Evolutionary conservation across 2,888 invertebrate genomes (phyloP).

Genomic region (Monopis laevigella): DNA sequence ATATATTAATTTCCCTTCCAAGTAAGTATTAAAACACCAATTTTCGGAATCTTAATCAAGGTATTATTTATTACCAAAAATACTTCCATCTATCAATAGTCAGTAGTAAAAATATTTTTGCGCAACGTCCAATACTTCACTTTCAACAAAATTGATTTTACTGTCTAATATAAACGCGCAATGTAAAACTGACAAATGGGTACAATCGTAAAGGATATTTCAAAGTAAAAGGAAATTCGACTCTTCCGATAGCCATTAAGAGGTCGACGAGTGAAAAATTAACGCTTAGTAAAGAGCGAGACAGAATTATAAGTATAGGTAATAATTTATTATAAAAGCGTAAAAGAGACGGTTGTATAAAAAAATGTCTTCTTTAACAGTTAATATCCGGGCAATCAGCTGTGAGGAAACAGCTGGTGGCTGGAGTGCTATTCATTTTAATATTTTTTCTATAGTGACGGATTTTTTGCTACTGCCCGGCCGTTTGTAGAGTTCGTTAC

Average conservation of each 20-base stretch:
- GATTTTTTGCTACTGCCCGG: constrained; percentile 37
- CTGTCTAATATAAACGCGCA: neutral
- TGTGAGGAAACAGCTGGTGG: constrained; percentile 62
- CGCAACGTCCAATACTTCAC: too few species aligned
- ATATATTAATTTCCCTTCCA: constrained; percentile 2
- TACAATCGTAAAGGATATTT: neutral
- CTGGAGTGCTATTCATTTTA: constrained; percentile 41
- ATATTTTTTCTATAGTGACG: constrained; percentile 26
- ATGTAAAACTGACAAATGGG: neutral
- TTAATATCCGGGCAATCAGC: constrained; percentile 65
- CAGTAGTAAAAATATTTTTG: too few species aligned
- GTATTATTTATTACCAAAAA: constrained; percentile 2
- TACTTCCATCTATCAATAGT: neutral
- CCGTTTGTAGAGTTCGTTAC: constrained; percentile 20
- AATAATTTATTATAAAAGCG: constrained; percentile 23
- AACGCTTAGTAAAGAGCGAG: constrained; percentile 14
- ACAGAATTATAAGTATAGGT: neutral
- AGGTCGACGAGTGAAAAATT: constrained; percentile 38
- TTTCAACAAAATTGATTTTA: too few species aligned
- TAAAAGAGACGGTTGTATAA: constrained; percentile 29
- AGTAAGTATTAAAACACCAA: constrained; percentile 2
- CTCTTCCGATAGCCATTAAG: constrained; percentile 32
- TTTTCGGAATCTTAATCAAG: constrained; percentile 6
- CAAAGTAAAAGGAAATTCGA: constrained; percentile 24
- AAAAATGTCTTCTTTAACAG: constrained; percentile 42